These are phyloP conservation scores for Ceratina australensis DNA, from an alignment of 1,140 invertebrate genomes.

Conservation along the genomic window DNA sequence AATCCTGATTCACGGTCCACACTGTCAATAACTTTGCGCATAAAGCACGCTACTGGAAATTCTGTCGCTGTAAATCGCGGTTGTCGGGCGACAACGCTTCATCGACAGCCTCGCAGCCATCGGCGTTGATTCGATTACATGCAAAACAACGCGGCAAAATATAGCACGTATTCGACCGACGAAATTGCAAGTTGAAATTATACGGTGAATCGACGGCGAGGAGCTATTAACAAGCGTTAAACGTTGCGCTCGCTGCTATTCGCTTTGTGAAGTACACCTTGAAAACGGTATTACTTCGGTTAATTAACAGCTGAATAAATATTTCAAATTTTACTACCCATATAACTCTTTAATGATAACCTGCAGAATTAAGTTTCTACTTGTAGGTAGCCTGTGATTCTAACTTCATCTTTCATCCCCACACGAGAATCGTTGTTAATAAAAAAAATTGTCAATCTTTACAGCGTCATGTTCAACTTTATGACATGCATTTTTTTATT, in stretches of 20 bases:
- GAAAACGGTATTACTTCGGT: background rate
- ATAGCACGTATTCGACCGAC: background rate
- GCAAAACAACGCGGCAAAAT: background rate
- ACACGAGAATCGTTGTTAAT: no score
- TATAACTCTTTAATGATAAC: no score
- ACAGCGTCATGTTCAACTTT: no score
- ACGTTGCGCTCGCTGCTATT: background rate
- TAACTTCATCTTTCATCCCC: no score
- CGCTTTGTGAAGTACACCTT: background rate
- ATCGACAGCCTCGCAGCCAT: background rate
- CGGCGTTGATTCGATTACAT: conserved; percentile 1
- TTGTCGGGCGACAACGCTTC: conserved; percentile 21
- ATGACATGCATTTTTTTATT: no score
- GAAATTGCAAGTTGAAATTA: conserved; percentile 14
- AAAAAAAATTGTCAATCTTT: no score
- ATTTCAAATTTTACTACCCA: no score
- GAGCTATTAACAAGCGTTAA: background rate
- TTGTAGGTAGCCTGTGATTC: no score
- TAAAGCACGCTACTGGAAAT: conserved; percentile 14
- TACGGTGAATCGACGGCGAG: background rate
- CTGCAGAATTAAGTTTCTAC: no score
- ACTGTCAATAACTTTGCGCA: conserved; percentile 24
- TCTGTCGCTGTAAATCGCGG: conserved; percentile 33
- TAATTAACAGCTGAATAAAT: background rate
- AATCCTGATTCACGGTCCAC: conserved; percentile 34